Evolutionary conservation across 2,888 invertebrate species (phyloP).

Genomic region (Invenusta paracnida): DNA sequence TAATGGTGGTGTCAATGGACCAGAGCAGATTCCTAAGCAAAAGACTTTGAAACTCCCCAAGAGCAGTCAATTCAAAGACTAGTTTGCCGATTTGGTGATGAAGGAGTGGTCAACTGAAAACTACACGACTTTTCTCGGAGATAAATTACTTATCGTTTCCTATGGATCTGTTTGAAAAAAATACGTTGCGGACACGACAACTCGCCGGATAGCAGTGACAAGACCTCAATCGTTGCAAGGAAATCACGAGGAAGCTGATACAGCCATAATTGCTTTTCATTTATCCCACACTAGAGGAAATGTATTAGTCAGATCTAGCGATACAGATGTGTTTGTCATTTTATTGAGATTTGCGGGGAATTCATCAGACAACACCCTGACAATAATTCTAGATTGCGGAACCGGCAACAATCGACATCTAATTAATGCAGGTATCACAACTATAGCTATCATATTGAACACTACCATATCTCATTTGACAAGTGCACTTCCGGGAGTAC

Average conservation of each 20-base stretch:
- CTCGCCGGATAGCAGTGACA: conserved; percentile 11
- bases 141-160: conserved; percentile 29
- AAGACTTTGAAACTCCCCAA: conserved; percentile 18
- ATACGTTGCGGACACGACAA: conserved; percentile 27
- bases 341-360: background rate
- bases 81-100: conserved; percentile 31
- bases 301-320: conserved; percentile 8
- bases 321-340: conserved; percentile 27
- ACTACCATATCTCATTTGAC: conserved; percentile 33
- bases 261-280: conserved; percentile 40
- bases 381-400: conserved; percentile 40
- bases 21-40: conserved; percentile 28
- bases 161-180: conserved; percentile 4
- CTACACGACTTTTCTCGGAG: background rate
- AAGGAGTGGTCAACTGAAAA: conserved; percentile 33
- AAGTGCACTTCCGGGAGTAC: conserved; percentile 39
- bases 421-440: conserved; percentile 38
- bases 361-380: conserved; percentile 20
- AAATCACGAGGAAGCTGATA: conserved; percentile 42
- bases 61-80: conserved; percentile 25
- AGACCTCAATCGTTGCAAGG: conserved; percentile 26
- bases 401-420: conserved; percentile 39
- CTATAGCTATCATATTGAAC: conserved; percentile 27
- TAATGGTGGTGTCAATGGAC: background rate
- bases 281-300: conserved; percentile 20